phyloP scores from a whole-genome alignment of 2,797 vertebrate species.

The Erethizon dorsatum region DNA sequence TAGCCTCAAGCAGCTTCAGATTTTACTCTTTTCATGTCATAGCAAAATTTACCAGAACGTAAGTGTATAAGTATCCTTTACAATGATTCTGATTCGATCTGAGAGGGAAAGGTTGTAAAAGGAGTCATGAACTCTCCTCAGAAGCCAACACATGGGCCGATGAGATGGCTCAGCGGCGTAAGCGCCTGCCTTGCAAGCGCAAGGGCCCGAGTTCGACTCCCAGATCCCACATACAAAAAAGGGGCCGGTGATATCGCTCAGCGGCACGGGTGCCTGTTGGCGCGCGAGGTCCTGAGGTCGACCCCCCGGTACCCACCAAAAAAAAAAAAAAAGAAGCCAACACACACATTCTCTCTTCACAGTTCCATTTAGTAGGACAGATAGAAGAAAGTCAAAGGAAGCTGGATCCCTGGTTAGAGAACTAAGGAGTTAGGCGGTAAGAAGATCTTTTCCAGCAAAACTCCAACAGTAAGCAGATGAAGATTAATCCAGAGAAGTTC shows the following conservation, averaged over 20 bases:
- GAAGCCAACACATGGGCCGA: not conserved
- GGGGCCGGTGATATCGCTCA: too few relatives aligned
- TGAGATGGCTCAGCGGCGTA: too few relatives aligned
- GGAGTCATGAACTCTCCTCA: not conserved
- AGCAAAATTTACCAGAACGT: not conserved
- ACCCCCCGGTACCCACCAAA: too few relatives aligned
- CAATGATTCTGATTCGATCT: not conserved
- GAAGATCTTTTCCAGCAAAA: not conserved
- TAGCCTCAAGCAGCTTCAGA: not conserved
- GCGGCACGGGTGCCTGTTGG: too few relatives aligned
- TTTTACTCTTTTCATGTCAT: not conserved
- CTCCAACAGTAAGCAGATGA: not conserved
- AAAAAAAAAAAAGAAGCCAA: too few relatives aligned
- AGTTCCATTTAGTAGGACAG: not conserved
- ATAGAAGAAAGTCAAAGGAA: constrained; percentile 13
- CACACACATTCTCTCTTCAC: not conserved
- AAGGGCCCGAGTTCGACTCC: too few relatives aligned
- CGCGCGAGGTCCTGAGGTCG: too few relatives aligned
- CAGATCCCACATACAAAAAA: too few relatives aligned
- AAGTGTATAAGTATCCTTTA: not conserved
- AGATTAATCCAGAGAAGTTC: not conserved
- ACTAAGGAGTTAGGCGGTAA: not conserved
- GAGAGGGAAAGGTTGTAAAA: not conserved
- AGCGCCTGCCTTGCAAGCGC: too few relatives aligned
- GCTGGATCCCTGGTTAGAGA: not conserved